Evolutionary conservation across 2,113 vertebrate species (phyloP).

Genomic region (Mastomys coucha): DNA sequence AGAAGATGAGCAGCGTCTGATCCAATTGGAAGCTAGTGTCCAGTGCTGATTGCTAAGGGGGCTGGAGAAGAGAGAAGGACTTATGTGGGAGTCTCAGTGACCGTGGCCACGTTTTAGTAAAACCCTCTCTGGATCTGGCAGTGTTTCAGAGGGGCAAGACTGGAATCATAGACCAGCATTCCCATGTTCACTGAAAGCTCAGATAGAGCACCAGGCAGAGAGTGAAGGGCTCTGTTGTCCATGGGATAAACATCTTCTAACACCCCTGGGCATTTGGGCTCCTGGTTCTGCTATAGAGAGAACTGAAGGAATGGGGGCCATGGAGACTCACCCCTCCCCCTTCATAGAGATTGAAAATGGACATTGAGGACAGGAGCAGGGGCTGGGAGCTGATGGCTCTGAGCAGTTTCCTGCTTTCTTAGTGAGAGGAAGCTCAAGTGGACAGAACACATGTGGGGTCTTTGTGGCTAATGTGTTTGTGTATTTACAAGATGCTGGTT

Average conservation of each 20-base stretch:
- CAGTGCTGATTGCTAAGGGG: too few species aligned
- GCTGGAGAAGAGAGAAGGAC: too few species aligned
- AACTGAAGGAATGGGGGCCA: neutral
- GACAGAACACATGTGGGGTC: neutral
- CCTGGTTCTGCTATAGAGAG: neutral
- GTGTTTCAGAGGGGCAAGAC: neutral
- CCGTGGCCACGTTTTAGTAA: neutral
- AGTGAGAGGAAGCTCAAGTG: neutral
- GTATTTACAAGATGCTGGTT: neutral
- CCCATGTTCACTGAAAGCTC: neutral
- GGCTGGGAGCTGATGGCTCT: neutral
- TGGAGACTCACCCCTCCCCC: rapidly evolving
- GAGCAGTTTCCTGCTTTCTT: neutral
- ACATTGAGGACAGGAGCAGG: neutral
- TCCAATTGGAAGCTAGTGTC: too few species aligned
- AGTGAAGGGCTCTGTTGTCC: neutral
- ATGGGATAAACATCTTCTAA: neutral
- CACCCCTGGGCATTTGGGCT: neutral
- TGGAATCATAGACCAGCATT: neutral
- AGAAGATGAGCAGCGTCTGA: too few species aligned
- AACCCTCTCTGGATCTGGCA: neutral
- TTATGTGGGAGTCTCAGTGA: too few species aligned
- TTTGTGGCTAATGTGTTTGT: neutral
- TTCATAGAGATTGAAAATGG: neutral
- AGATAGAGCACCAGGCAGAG: neutral